Percentiles rank a stretch among this genome's conserved stretches.
These are phyloP conservation scores for Macrosoma leucophasiata DNA, from an alignment of 2,888 invertebrate genomes.

Conservation along the genomic window DNA sequence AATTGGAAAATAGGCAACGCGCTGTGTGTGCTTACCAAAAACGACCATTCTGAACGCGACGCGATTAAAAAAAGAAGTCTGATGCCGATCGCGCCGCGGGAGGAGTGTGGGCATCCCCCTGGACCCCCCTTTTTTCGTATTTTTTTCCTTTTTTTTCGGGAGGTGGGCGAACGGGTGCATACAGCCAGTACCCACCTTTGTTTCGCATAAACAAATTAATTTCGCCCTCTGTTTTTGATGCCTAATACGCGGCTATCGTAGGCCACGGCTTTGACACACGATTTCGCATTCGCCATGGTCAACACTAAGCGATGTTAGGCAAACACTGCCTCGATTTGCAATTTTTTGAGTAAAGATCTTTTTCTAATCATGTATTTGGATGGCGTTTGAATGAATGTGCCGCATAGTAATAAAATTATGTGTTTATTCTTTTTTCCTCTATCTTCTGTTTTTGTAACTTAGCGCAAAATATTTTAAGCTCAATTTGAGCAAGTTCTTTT, in stretches of 20 bases:
- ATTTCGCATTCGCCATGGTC: too few species aligned
- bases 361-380: too few species aligned
- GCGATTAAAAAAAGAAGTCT: conserved; percentile 75
- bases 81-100: conserved; percentile 74
- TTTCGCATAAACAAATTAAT: conserved; percentile 77
- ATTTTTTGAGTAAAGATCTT: too few species aligned
- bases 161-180: conserved; percentile 70
- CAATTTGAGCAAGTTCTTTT: too few species aligned
- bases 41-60: conserved; percentile 71
- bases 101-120: conserved; percentile 47
- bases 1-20: conserved; percentile 76
- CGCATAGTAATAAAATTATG: too few species aligned
- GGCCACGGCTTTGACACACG: too few species aligned
- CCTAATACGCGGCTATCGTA: conserved; percentile 65
- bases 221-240: conserved; percentile 73
- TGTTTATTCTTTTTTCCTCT: too few species aligned
- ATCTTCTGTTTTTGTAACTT: too few species aligned
- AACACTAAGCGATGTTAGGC: too few species aligned
- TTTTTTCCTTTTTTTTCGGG: conserved; percentile 68
- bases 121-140: conserved; percentile 53
- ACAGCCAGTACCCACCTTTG: conserved; percentile 73
- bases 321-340: too few species aligned
- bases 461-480: too few species aligned
- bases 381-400: too few species aligned
- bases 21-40: conserved; percentile 75